Evolutionary conservation across 2,888 invertebrate species (phyloP), one percentile per base, ranked within the genome.

Genomic region (Cacoxenus indagator): DNA sequence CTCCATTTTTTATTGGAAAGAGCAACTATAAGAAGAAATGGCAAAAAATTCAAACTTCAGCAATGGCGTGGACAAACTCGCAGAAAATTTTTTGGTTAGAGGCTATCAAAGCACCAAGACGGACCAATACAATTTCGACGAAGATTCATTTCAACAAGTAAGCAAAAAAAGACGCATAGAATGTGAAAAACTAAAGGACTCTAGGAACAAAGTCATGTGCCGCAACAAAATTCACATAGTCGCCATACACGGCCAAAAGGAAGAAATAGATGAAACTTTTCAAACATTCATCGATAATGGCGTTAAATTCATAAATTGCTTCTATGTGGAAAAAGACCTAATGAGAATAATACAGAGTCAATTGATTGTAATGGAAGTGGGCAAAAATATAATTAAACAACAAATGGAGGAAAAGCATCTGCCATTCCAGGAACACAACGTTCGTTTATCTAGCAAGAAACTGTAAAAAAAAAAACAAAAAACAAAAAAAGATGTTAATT

Each of bases 401-500:
- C 61, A 62, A 14, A 62, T 62, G 61, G 24, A 62, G 2, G 26
- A 22, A 3, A 62, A 62, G 24, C 45, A 45, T 43, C 19, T 45
- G 6, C 6, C 22, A 4, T 62, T 24, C n/a, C n/a, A 62, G n/a
- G 26, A 45, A n/a, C 45, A 45, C 3, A 24, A 43, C 8, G 11
- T 14, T 22, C 61, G 45, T 22, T 27, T 27, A 14, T 11, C 24
- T 14, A 55, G n/a, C 14, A 27, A 11, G 26, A 55, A 26, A 26
- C 6, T 24, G 11, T 24, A 9, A 55, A 27, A 71, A 65, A 68
- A 11, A 31, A 75, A 69, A 46, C 45, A 64, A 65, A 71, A 72
- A 75, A 77, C 6, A 29, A 57, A 57, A n/a, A n/a, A 43, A 43
- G n/a, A 43, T 43, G 3, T 14, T 3, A 43, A 43, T 1, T 43